Evolutionary conservation across 2,888 invertebrate species (phyloP).

Genomic region (Dryobotodes eremita): DNA sequence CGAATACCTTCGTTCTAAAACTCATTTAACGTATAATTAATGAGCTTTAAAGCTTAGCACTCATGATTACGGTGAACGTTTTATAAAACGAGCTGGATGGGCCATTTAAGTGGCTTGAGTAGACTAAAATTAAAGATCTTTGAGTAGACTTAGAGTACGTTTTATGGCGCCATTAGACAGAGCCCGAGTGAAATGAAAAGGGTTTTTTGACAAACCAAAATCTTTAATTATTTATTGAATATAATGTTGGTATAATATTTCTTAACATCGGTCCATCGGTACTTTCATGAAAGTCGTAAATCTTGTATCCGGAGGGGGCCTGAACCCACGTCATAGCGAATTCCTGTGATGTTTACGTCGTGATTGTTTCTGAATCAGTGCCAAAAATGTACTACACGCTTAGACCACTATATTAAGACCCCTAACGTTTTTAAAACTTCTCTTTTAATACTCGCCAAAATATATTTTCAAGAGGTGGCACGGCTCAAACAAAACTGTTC

Average conservation of each 20-base stretch:
- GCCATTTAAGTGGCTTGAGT: not conserved
- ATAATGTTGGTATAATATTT: not conserved
- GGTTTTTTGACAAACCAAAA: not conserved
- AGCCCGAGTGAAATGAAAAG: not conserved
- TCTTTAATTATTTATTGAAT: not conserved
- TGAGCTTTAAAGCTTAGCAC: not conserved
- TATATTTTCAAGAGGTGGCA: conserved; percentile 12
- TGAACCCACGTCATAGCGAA: conserved; percentile 46
- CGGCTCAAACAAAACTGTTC: conserved; percentile 30
- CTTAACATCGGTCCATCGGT: not conserved
- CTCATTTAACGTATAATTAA: not conserved
- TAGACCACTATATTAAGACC: conserved; percentile 40
- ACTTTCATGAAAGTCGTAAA: conserved; percentile 19
- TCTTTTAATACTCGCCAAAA: not conserved
- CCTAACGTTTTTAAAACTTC: not conserved
- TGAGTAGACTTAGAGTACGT: not conserved
- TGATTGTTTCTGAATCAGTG: conserved; percentile 51
- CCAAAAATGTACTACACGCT: conserved; percentile 50
- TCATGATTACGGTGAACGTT: not conserved
- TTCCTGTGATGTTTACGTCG: conserved; percentile 56
- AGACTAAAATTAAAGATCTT: not conserved
- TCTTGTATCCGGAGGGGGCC: conserved; percentile 30
- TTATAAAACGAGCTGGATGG: not conserved
- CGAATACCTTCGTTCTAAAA: not conserved
- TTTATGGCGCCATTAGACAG: not conserved